A percentile compares a stretch with the other conserved stretches of the same genome.
Conservation (phyloP, 2,113 vertebrate genomes). For the Cacatua alba region DNA sequence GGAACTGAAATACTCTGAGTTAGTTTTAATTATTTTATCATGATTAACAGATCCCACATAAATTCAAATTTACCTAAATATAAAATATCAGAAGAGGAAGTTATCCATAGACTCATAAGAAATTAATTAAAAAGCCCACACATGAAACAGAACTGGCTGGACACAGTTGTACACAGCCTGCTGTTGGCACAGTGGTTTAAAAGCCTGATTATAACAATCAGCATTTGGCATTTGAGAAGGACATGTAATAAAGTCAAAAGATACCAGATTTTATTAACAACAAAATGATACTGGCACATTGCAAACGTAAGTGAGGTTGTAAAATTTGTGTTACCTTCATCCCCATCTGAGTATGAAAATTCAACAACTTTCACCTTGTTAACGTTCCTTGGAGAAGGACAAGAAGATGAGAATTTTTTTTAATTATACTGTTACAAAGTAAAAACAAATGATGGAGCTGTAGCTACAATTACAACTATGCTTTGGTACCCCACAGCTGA, state of each 20-base stretch:
- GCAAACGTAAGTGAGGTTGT: neutral
- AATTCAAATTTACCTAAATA: neutral
- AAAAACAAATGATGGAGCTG: slow-evolving; percentile 9
- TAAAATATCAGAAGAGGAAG: neutral
- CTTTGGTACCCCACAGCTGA: neutral
- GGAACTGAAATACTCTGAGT: neutral
- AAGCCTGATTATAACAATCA: neutral
- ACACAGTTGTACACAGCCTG: neutral
- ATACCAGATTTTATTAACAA: neutral
- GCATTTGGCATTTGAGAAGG: neutral
- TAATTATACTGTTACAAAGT: neutral
- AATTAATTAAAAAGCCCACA: neutral
- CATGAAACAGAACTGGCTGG: neutral
- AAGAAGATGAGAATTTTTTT: slow-evolving; percentile 3
- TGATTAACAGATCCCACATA: neutral
- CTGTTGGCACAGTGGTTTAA: neutral
- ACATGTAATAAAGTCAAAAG: neutral
- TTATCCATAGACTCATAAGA: neutral
- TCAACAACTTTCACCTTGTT: neutral
- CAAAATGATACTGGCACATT: neutral
- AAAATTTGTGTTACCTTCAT: neutral
- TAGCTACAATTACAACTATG: neutral
- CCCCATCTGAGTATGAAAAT: neutral
- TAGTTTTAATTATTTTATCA: neutral
- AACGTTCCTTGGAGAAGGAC: neutral